Percentiles rank a stretch among this genome's conserved stretches.
Conservation (phyloP, 1,140 invertebrate species). For the Brachionus plicatilis region DNA sequence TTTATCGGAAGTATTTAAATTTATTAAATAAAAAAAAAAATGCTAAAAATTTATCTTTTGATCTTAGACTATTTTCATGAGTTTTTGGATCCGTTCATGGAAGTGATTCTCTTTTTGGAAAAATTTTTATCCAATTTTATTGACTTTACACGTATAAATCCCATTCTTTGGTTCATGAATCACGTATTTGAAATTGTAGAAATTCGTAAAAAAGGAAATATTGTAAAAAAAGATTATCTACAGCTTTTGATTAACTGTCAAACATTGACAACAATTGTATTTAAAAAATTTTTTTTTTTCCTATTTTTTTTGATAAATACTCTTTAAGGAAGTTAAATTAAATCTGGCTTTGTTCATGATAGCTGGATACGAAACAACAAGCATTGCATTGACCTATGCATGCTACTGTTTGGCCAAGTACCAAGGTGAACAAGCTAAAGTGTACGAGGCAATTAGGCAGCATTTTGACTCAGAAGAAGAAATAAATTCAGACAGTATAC, state of each 20-base stretch:
- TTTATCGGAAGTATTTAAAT: background rate
- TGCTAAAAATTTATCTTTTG: background rate
- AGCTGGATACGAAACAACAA: slow-evolving; percentile 57
- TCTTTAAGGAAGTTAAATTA: slow-evolving; percentile 46
- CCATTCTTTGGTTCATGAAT: slow-evolving; percentile 8
- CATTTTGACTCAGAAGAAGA: background rate
- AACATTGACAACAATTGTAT: background rate
- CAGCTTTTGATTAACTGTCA: slow-evolving; percentile 16
- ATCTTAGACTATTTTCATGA: background rate
- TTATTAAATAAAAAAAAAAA: background rate
- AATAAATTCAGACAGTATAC: background rate
- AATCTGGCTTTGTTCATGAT: slow-evolving; percentile 49
- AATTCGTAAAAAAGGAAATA: background rate
- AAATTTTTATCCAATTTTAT: background rate
- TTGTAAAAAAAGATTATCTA: background rate
- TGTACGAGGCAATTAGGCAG: slow-evolving; percentile 53
- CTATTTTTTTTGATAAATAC: background rate
- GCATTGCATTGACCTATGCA: slow-evolving; percentile 55
- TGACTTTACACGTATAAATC: background rate
- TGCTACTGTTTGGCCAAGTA: slow-evolving; percentile 57
- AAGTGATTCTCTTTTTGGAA: background rate
- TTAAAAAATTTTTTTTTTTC: background rate
- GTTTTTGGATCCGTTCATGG: background rate
- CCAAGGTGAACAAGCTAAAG: slow-evolving; percentile 55
- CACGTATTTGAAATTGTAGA: slow-evolving; percentile 3